These are phyloP conservation scores for Micromussa lordhowensis DNA, from an alignment of 92 coral and sea anemone genomes.

Conservation along the genomic window DNA sequence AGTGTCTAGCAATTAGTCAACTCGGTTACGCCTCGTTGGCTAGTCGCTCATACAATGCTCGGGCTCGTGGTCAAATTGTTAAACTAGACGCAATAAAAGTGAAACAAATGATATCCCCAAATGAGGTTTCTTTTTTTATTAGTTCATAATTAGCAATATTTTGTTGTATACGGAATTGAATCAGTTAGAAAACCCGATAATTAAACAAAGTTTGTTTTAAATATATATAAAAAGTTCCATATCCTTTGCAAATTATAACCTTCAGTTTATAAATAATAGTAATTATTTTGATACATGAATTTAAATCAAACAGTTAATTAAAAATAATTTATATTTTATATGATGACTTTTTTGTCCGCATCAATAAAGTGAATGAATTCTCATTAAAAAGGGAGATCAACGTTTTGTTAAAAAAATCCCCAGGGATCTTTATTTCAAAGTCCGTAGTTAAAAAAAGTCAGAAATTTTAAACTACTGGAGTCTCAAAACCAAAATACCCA, in stretches of 20 bases:
- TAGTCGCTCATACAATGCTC: no score
- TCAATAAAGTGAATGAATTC: not conserved
- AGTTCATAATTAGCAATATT: not conserved
- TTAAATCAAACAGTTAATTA: not conserved
- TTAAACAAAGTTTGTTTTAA: not conserved
- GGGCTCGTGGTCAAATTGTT: no score
- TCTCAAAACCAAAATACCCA: not conserved
- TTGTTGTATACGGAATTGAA: not conserved
- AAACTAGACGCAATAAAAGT: not conserved
- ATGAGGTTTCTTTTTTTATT: not conserved
- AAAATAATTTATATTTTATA: not conserved
- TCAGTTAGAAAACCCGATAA: not conserved
- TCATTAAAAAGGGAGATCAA: not conserved
- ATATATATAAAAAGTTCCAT: not conserved
- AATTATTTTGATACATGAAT: not conserved
- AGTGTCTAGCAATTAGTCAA: no score
- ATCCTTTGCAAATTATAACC: not conserved
- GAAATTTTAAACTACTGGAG: not conserved
- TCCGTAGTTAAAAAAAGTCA: not conserved
- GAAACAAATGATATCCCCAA: not conserved
- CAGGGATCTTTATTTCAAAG: not conserved
- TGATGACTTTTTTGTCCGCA: not conserved
- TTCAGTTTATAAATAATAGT: not conserved
- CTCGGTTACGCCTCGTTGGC: no score
- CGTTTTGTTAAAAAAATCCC: not conserved